Conservation (phyloP, 2,888 invertebrate genomes). For the Mesochorus sp. region DNA sequence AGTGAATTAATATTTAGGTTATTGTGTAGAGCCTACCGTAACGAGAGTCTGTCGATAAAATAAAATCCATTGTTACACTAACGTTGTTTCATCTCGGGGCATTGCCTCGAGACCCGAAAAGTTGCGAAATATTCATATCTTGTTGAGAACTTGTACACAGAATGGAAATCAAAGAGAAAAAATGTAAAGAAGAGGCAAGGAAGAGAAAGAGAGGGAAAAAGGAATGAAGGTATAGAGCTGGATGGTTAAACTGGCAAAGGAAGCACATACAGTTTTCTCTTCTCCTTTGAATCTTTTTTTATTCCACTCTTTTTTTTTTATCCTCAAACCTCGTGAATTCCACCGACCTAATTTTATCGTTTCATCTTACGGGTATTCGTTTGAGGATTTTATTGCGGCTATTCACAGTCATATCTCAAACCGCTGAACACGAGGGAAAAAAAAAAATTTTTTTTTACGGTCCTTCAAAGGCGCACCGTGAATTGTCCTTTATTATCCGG, state of each 20-base stretch:
- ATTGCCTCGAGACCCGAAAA: slow-evolving; percentile 12
- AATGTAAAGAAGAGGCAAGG: background rate
- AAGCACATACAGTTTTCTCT: slow-evolving; percentile 18
- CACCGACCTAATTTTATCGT: slow-evolving; percentile 28
- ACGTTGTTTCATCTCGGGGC: background rate
- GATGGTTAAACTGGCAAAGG: slow-evolving; percentile 42
- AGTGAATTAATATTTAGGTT: background rate
- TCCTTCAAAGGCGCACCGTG: background rate
- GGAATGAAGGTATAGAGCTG: background rate
- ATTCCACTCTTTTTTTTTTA: background rate
- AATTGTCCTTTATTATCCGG: too few relatives aligned
- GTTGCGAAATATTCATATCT: slow-evolving; percentile 32
- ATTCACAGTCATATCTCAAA: background rate
- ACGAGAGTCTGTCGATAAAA: background rate
- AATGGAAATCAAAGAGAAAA: slow-evolving; percentile 19
- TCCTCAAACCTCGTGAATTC: slow-evolving; percentile 30
- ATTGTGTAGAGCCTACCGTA: background rate
- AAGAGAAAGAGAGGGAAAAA: background rate
- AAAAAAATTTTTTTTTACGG: background rate
- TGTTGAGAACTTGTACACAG: background rate
- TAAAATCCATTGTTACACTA: too few relatives aligned
- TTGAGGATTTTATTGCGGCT: background rate
- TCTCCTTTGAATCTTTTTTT: background rate
- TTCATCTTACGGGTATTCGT: slow-evolving; percentile 10
- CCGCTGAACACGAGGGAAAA: too few relatives aligned